These are phyloP conservation scores for Malacosoma neustria DNA, from an alignment of 2,888 invertebrate genomes.

Conservation along the genomic window DNA sequence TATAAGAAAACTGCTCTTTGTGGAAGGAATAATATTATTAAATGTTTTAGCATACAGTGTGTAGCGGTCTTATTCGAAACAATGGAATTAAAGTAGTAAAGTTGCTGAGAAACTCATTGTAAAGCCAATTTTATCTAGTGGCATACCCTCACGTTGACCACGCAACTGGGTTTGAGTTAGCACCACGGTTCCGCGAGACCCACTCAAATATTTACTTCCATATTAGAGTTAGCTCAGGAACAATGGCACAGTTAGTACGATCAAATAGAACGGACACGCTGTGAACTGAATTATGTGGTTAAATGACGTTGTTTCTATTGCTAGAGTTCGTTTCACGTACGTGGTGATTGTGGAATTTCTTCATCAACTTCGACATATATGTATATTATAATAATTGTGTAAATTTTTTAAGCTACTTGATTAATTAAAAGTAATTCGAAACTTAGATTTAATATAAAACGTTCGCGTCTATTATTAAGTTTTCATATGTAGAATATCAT, in stretches of 20 bases:
- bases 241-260: slow-evolving; percentile 46
- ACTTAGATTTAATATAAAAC: no score
- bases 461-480: no score
- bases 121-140: background rate
- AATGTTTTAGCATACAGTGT: no score
- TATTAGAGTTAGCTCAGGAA: slow-evolving; percentile 51
- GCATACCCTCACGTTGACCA: slow-evolving; percentile 11
- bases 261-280: slow-evolving; percentile 43
- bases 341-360: slow-evolving; percentile 1
- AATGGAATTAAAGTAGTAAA: no score
- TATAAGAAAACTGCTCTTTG: no score
- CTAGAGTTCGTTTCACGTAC: background rate
- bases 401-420: background rate
- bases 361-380: background rate
- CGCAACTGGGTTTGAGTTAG: slow-evolving; percentile 38
- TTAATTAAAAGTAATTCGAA: no score
- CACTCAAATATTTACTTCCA: slow-evolving; percentile 68
- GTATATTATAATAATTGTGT: background rate
- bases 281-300: slow-evolving; percentile 27
- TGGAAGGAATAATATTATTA: no score
- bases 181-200: slow-evolving; percentile 24
- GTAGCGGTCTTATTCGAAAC: no score
- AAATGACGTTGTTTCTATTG: slow-evolving; percentile 4
- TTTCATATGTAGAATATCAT: no score
- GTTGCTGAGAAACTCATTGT: no score